Evolutionary conservation across 1,140 invertebrate species (phyloP).

Genomic region (Lordiphosa mommai): DNA sequence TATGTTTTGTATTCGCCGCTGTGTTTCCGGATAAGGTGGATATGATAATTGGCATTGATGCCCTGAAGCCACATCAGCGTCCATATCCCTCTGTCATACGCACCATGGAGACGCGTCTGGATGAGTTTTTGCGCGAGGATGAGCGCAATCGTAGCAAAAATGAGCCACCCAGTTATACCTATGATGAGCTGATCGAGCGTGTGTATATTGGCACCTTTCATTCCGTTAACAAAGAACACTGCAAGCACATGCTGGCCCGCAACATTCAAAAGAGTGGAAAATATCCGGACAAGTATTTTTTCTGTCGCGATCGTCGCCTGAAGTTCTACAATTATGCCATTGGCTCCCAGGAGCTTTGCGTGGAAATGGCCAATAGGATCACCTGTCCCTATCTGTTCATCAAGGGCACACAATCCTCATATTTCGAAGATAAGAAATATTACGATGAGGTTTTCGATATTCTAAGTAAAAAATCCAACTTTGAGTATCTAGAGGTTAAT

Average conservation of each 20-base stretch:
- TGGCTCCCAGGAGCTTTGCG: conserved; percentile 81
- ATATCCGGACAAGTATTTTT: conserved; percentile 83
- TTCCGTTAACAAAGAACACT: conserved; percentile 81
- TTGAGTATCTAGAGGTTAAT: conserved; percentile 83
- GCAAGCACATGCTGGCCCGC: conserved; percentile 82
- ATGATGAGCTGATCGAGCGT: conserved; percentile 82
- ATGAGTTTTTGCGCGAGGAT: conserved; percentile 81
- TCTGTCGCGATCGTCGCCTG: conserved; percentile 83
- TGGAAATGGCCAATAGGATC: conserved; percentile 81
- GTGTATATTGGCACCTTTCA: conserved; percentile 81
- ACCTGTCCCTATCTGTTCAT: conserved; percentile 82
- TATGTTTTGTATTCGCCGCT: conserved; percentile 82
- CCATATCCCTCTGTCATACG: conserved; percentile 50
- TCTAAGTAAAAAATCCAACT: conserved; percentile 82
- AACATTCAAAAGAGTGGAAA: conserved; percentile 81
- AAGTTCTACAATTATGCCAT: conserved; percentile 81
- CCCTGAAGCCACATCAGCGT: conserved; percentile 81
- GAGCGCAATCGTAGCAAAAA: conserved; percentile 76
- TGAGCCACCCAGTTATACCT: conserved; percentile 83
- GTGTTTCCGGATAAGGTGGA: conserved; percentile 83
- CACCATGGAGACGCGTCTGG: conserved; percentile 79
- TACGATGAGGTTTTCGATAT: conserved; percentile 82
- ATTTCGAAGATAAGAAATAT: conserved; percentile 82
- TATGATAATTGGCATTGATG: conserved; percentile 84
- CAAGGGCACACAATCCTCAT: conserved; percentile 82